Evolutionary conservation across 2,113 vertebrate genomes (phyloP).

Genomic region (Pogona vitticeps): DNA sequence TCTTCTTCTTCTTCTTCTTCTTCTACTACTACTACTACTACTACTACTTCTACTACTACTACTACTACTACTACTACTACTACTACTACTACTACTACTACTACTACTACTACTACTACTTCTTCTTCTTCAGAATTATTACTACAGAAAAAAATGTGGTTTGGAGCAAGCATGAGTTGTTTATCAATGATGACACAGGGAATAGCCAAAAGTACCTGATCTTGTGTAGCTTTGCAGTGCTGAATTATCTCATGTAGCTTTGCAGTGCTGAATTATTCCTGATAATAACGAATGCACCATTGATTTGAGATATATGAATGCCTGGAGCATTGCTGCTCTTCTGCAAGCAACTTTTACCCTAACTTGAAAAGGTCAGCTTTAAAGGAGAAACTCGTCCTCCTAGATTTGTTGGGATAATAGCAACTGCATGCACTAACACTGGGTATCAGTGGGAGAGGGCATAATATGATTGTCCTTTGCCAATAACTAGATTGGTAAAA

Average conservation of each 20-base stretch:
- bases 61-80: too few species aligned
- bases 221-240: too few species aligned
- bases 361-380: conserved; percentile 26
- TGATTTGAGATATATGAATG: not conserved
- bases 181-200: not conserved
- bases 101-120: too few species aligned
- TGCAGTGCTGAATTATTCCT: conserved; percentile 25
- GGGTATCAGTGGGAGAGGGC: too few species aligned
- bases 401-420: too few species aligned
- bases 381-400: not conserved
- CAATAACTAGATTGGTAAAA: too few species aligned
- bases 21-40: too few species aligned
- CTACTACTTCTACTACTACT: too few species aligned
- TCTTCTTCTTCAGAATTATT: not conserved
- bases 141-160: not conserved
- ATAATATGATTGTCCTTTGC: too few species aligned
- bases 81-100: too few species aligned
- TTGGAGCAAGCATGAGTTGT: not conserved
- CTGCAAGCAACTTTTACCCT: not conserved
- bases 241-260: not conserved
- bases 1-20: too few species aligned
- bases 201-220: not conserved
- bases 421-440: too few species aligned
- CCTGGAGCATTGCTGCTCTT: not conserved
- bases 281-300: not conserved